Evolutionary conservation across 2,113 vertebrate species (phyloP).

Genomic region (Oryzias curvinotus): DNA sequence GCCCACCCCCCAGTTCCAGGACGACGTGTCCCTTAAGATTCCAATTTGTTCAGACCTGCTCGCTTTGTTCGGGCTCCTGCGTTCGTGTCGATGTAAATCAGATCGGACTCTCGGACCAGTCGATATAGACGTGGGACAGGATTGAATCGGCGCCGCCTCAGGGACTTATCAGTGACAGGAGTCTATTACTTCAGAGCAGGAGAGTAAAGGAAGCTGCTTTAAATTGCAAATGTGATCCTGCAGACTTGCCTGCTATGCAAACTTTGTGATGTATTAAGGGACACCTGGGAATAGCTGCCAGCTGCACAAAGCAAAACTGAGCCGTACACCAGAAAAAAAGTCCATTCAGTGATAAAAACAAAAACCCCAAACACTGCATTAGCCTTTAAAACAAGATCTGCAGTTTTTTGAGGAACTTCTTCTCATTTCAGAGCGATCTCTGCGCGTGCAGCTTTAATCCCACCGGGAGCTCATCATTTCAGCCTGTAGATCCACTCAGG

Average conservation of each 20-base stretch:
- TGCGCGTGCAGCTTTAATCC: slow-evolving; percentile 21
- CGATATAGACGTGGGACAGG: slow-evolving; percentile 60
- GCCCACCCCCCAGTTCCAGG: slow-evolving; percentile 25
- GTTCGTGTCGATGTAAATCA: slow-evolving; percentile 64
- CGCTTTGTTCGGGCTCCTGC: slow-evolving; percentile 49
- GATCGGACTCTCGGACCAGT: slow-evolving; percentile 46
- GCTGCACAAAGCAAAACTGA: slow-evolving; percentile 34
- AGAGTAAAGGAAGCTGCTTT: slow-evolving; percentile 34
- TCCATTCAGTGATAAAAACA: slow-evolving; percentile 17
- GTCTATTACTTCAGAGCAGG: slow-evolving; percentile 60
- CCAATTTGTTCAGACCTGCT: slow-evolving; percentile 61
- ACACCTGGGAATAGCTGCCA: slow-evolving; percentile 44
- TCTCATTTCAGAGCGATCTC: slow-evolving; percentile 15
- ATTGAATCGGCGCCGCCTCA: slow-evolving; percentile 41
- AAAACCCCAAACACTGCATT: slow-evolving; percentile 7
- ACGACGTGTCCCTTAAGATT: slow-evolving; percentile 42
- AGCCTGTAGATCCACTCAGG: slow-evolving; percentile 17
- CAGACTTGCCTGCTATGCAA: slow-evolving; percentile 57
- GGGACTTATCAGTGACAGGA: slow-evolving; percentile 65
- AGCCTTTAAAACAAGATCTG: slow-evolving; percentile 13
- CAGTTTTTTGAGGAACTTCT: not conserved
- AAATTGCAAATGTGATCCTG: slow-evolving; percentile 62
- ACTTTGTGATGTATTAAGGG: slow-evolving; percentile 49
- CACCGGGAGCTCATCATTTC: not conserved
- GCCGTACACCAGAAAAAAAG: slow-evolving; percentile 21